phyloP scores from a whole-genome alignment of 2,113 vertebrate species.

The Hippoglossus stenolepis region DNA sequence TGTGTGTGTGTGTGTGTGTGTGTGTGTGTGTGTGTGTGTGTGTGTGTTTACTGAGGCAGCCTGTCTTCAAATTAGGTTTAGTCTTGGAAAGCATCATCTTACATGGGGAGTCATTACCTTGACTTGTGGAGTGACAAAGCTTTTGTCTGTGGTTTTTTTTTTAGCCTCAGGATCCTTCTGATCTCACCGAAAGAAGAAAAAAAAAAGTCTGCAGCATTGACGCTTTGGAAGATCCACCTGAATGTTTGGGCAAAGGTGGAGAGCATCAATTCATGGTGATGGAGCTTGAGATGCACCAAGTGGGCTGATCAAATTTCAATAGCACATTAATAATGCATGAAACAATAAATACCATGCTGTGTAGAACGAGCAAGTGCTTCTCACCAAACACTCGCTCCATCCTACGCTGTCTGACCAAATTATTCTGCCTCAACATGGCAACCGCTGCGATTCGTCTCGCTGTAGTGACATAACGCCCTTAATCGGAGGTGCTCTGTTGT shows the following conservation, averaged over 20 bases:
- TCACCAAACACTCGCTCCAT: conserved; percentile 7
- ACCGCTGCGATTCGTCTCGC: conserved; percentile 27
- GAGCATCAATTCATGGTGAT: background rate
- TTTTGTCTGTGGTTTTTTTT: conserved; percentile 53
- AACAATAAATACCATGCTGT: conserved; percentile 50
- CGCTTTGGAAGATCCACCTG: conserved; percentile 18
- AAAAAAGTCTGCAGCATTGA: conserved; percentile 11
- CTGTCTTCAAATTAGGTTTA: conserved; percentile 42
- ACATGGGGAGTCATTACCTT: conserved; percentile 57
- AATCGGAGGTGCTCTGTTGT: conserved; percentile 45
- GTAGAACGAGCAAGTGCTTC: conserved; percentile 21
- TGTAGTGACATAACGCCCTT: conserved; percentile 46
- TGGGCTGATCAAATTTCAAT: conserved; percentile 50
- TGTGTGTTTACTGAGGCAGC: conserved; percentile 4
- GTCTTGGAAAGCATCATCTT: conserved; percentile 64
- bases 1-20: background rate
- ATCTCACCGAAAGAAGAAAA: background rate
- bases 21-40: background rate
- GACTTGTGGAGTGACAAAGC: conserved; percentile 63
- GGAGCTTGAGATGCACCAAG: conserved; percentile 25
- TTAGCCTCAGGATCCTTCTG: conserved; percentile 49
- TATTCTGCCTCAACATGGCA: conserved; percentile 34
- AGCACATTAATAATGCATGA: conserved; percentile 66
- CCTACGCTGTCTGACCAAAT: conserved; percentile 44
- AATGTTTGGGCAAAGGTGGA: conserved; percentile 23